phyloP scores from a whole-genome alignment of 2,888 invertebrate genomes.

The Lasioglossum vierecki region DNA sequence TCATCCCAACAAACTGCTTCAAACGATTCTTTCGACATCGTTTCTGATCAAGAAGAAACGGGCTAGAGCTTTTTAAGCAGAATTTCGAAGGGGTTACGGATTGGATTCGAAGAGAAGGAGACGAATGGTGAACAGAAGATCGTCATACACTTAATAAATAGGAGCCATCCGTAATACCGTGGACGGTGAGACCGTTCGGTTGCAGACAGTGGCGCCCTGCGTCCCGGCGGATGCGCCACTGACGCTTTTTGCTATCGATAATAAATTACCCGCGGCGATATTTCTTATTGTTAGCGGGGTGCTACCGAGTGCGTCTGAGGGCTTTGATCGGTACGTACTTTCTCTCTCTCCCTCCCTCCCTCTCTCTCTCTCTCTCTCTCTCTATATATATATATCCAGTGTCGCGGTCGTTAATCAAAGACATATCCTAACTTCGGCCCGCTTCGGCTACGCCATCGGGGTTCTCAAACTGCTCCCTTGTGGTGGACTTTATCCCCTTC shows the following conservation, averaged over 20 bases:
- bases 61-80: background rate
- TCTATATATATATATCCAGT: constrained; percentile 69
- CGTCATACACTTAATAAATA: constrained; percentile 78
- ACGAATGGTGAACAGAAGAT: constrained; percentile 52
- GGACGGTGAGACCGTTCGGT: constrained; percentile 66
- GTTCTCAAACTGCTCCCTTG: constrained; percentile 52
- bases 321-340: constrained; percentile 79
- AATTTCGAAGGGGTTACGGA: background rate
- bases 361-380: too few relatives aligned
- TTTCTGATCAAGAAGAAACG: too few relatives aligned
- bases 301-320: constrained; percentile 81
- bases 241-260: constrained; percentile 80
- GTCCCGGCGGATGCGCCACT: constrained; percentile 66
- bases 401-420: constrained; percentile 80
- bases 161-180: constrained; percentile 77
- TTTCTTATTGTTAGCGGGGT: constrained; percentile 81
- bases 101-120: constrained; percentile 17
- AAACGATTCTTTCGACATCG: too few relatives aligned
- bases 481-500: constrained; percentile 38
- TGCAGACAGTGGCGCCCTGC: constrained; percentile 56
- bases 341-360: constrained; percentile 20
- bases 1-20: too few relatives aligned
- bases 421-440: constrained; percentile 62
- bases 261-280: constrained; percentile 83
- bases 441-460: constrained; percentile 45